phyloP scores from a whole-genome alignment of 2,113 vertebrate genomes.

The Oceanodroma tethys region DNA sequence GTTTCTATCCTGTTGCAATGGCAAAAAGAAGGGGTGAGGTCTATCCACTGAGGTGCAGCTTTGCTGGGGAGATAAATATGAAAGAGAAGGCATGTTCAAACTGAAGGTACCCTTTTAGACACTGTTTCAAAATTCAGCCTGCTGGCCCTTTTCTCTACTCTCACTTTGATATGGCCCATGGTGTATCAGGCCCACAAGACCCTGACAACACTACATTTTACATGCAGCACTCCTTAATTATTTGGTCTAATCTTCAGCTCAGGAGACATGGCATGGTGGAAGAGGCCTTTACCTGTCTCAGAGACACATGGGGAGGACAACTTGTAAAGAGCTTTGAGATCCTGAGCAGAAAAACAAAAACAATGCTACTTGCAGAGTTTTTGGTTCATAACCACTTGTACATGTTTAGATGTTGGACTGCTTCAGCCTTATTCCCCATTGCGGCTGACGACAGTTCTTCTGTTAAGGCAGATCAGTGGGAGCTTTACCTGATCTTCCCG shows the following conservation, averaged over 20 bases:
- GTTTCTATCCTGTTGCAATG: not conserved
- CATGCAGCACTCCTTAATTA: not conserved
- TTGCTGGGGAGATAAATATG: not conserved
- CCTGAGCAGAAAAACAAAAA: not conserved
- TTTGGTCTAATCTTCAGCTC: not conserved
- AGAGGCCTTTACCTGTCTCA: not conserved
- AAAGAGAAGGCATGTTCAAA: not conserved
- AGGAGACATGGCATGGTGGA: not conserved
- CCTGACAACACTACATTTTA: not conserved
- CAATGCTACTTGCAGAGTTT: not conserved
- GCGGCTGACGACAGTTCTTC: rapidly evolving
- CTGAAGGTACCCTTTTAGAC: not conserved
- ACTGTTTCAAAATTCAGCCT: not conserved
- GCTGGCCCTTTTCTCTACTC: not conserved
- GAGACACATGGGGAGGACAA: not conserved
- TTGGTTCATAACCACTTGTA: not conserved
- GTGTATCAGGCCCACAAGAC: not conserved
- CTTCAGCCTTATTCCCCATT: not conserved
- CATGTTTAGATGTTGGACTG: not conserved
- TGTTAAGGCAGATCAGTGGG: not conserved
- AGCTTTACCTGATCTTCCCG: not conserved
- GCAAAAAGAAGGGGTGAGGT: not conserved
- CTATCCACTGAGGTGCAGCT: not conserved
- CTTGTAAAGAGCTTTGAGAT: not conserved
- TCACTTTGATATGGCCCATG: not conserved